phyloP scores from a whole-genome alignment of 2,888 invertebrate genomes.

The Rhogogaster chlorosoma region DNA sequence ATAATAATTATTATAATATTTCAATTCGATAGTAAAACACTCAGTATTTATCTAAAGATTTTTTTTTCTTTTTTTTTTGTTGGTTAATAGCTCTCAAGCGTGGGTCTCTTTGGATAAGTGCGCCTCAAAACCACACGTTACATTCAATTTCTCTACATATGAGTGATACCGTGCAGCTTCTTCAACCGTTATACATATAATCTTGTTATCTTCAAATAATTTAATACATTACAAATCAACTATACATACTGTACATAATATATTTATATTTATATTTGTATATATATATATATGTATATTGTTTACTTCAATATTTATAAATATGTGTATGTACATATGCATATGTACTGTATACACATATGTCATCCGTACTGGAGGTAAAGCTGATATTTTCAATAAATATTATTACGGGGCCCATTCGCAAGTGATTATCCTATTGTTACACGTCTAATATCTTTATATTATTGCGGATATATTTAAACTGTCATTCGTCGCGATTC shows the following conservation, averaged over 20 bases:
- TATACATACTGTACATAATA: conserved; percentile 37
- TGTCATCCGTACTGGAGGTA: conserved; percentile 52
- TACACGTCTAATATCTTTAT: neutral
- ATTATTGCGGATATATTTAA: conserved; percentile 58
- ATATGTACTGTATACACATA: conserved; percentile 31
- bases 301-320: neutral
- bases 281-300: conserved; percentile 17
- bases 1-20: conserved; percentile 73
- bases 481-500: conserved; percentile 47
- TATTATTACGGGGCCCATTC: conserved; percentile 53
- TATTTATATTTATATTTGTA: neutral
- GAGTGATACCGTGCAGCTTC: neutral
- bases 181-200: conserved; percentile 15
- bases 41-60: conserved; percentile 65
- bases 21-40: conserved; percentile 72
- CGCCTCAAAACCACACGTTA: conserved; percentile 41
- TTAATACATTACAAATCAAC: conserved; percentile 43
- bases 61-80: neutral
- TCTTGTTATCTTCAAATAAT: conserved; percentile 21
- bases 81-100: conserved; percentile 64
- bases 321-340: conserved; percentile 12
- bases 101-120: conserved; percentile 54
- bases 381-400: conserved; percentile 59
- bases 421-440: conserved; percentile 31
- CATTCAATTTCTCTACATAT: neutral